Evolutionary conservation across 2,113 vertebrate species (phyloP), one percentile per base, ranked within the genome.

Genomic region (Phoxinus phoxinus): DNA sequence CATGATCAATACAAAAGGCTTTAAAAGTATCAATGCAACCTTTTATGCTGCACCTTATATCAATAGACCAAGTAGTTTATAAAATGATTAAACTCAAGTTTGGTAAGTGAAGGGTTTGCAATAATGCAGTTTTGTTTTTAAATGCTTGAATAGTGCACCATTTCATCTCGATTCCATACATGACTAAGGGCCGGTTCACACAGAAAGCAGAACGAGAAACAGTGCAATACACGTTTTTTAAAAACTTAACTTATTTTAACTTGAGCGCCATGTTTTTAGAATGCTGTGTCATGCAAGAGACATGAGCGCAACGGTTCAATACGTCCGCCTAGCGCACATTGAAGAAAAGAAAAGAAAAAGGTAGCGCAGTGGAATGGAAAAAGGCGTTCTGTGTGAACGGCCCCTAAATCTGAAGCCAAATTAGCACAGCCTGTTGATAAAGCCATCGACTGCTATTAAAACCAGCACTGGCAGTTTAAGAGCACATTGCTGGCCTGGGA

Each of bases 91-190:
- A 88, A 84, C 91, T 83, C 77, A 65, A 91, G 89, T 41, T 88
- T 90, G 90, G 58, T 90, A 84, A 92, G 89, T 87, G 92, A 90
- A 89, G 88, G 89, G 89, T 93, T 92, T 93, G 93, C 93, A 94
- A 94, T 94, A 94, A 93, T 86, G 63, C 89, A 59, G 79, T 86
- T 89, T 86, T 86, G 61, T 86, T 91, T 56, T 67, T 59, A 76
- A 75, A 65, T 59, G 84, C 78, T 90, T 59, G 84, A 90, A 81
- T 84, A 85, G 88, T 86, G 6, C 13, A 77, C 23, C 3, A 13
- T 84, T 48, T 73, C n/a, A 23, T 23, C 23, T 92, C 48, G 85
- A 79, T 79, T 84, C 87, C 82, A 85, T 90, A 86, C 85, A 87
- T 88, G 91, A 90, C 86, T 10, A 10, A 41, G 41, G 8, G 8